Conservation (phyloP, 1,140 invertebrate genomes). For the Drosophila pectinifera region DNA sequence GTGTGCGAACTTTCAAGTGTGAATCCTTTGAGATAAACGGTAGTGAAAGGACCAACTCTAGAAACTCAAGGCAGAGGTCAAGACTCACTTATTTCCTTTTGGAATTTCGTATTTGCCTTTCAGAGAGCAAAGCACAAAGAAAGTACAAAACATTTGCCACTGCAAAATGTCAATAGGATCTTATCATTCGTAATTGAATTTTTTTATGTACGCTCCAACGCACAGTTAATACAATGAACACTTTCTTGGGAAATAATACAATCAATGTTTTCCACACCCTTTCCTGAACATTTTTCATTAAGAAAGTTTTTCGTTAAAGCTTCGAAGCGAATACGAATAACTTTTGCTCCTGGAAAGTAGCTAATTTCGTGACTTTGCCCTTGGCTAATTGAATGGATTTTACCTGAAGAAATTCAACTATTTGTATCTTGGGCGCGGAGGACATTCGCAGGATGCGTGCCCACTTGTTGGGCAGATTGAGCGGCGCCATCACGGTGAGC, state of each 20-base stretch:
- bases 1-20: not conserved
- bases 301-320: slow-evolving; percentile 2
- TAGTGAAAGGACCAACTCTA: slow-evolving; percentile 6
- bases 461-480: slow-evolving; percentile 86
- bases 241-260: not conserved
- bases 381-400: slow-evolving; percentile 32
- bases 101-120: slow-evolving; percentile 9
- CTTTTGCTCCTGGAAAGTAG: slow-evolving; percentile 12
- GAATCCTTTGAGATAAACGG: slow-evolving; percentile 4
- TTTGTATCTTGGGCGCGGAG: slow-evolving; percentile 79
- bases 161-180: slow-evolving; percentile 61
- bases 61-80: not conserved
- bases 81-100: not conserved
- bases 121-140: not conserved
- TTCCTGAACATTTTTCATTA: slow-evolving; percentile 7
- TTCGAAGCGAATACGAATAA: not conserved
- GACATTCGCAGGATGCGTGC: slow-evolving; percentile 86
- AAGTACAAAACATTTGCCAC: not conserved
- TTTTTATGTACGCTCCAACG: not conserved
- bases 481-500: slow-evolving; percentile 82
- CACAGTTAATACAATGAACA: not conserved
- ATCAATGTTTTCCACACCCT: slow-evolving; percentile 7
- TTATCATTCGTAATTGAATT: slow-evolving; percentile 34
- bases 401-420: slow-evolving; percentile 86
- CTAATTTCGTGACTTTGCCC: slow-evolving; percentile 18